phyloP scores from a whole-genome alignment of 2,888 invertebrate species.

The Zonitis immaculata region DNA sequence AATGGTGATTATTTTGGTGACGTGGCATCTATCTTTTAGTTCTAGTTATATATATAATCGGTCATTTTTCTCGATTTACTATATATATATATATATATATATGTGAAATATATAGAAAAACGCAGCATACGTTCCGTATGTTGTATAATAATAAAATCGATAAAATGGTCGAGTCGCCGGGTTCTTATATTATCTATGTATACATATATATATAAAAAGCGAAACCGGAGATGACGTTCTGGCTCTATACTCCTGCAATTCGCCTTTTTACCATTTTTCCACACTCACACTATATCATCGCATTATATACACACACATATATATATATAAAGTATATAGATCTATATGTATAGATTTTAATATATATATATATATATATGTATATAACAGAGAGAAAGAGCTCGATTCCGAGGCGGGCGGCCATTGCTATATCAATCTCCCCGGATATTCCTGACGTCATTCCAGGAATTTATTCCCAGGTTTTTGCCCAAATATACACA shows the following conservation, averaged over 20 bases:
- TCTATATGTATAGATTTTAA: no score
- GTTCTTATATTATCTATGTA: no score
- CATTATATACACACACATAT: background rate
- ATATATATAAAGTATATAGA: background rate
- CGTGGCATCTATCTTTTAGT: no score
- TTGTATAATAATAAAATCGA: constrained; percentile 37
- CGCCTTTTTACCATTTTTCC: constrained; percentile 2
- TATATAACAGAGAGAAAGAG: background rate
- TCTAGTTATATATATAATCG: no score
- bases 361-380: background rate
- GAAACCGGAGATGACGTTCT: constrained; percentile 30
- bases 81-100: no score
- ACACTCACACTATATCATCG: no score
- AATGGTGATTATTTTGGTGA: no score
- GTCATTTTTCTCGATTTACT: no score
- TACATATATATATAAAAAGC: no score
- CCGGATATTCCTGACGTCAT: background rate
- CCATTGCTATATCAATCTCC: background rate
- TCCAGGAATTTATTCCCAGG: background rate
- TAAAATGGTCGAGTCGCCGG: constrained; percentile 30
- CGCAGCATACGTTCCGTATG: constrained; percentile 32
- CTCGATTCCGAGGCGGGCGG: background rate
- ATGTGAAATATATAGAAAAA: constrained; percentile 38
- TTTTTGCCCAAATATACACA: no score
- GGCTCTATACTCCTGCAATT: constrained; percentile 12